A percentile compares a stretch with the other conserved stretches of the same genome.
Evolutionary conservation across 2,113 vertebrate species (phyloP).

Genomic region (Fregetta grallaria): DNA sequence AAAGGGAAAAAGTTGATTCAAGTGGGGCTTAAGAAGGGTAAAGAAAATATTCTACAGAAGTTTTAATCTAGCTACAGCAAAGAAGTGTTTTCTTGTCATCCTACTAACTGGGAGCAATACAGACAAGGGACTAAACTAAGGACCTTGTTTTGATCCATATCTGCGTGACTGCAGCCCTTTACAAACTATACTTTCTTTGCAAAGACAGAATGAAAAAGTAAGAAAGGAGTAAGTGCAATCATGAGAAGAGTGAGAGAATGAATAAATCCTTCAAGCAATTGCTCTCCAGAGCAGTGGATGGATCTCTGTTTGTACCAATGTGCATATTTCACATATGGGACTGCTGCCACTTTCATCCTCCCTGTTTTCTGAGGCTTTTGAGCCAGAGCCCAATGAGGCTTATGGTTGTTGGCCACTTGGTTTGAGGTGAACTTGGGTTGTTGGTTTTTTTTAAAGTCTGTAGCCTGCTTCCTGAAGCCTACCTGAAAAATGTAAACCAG

Average conservation of each 20-base stretch:
- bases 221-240: background rate
- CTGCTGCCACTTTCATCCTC: background rate
- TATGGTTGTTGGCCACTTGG: background rate
- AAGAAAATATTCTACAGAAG: background rate
- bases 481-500: background rate
- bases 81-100: background rate
- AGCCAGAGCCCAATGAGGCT: background rate
- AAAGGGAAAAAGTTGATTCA: background rate
- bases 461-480: background rate
- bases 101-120: background rate
- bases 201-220: background rate
- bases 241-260: background rate
- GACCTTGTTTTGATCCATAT: background rate
- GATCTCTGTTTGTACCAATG: background rate
- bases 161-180: background rate
- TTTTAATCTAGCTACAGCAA: background rate
- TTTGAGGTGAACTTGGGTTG: background rate
- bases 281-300: background rate
- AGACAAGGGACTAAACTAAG: background rate
- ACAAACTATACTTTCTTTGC: background rate
- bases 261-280: background rate
- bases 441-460: background rate
- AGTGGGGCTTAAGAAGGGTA: background rate
- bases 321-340: background rate
- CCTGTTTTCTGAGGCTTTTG: background rate